Evolutionary conservation across 2,113 vertebrate species (phyloP).

Genomic region (Chrysochloris asiatica): DNA sequence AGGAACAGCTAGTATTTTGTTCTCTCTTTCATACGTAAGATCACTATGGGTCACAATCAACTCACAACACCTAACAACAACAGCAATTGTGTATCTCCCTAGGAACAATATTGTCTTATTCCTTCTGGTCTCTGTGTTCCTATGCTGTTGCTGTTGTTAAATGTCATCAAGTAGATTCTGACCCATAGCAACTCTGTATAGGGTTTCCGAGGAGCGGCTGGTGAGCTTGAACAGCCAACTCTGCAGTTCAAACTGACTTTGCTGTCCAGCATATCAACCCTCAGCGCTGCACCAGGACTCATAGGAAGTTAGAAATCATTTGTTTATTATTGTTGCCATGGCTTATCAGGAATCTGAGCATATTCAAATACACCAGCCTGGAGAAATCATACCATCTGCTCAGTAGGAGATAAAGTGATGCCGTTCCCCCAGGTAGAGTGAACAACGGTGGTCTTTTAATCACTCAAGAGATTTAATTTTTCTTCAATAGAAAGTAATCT

Average conservation of each 20-base stretch:
- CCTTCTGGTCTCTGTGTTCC: not conserved
- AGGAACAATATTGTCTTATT: not conserved
- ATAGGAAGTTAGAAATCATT: not conserved
- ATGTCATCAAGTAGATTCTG: too few relatives aligned
- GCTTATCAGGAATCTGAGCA: not conserved
- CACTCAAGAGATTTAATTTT: not conserved
- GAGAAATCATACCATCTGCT: not conserved
- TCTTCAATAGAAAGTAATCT: not conserved
- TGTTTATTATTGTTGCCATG: not conserved
- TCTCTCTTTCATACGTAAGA: not conserved
- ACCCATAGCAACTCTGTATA: too few relatives aligned
- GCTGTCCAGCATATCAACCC: too few relatives aligned
- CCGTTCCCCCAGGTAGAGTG: not conserved
- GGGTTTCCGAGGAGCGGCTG: too few relatives aligned
- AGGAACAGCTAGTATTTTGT: not conserved
- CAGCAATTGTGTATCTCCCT: not conserved
- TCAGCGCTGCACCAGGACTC: too few relatives aligned
- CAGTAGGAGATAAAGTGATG: not conserved
- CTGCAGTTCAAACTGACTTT: too few relatives aligned
- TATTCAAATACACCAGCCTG: not conserved
- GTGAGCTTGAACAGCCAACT: too few relatives aligned
- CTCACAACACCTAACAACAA: not conserved
- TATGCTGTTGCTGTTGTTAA: too few relatives aligned
- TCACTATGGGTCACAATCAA: not conserved
- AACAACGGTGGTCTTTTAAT: slow-evolving; percentile 44